These are phyloP conservation scores for Pocillopora verrucosa DNA, from an alignment of 64 coral and sea anemone genomes.

Conservation along the genomic window DNA sequence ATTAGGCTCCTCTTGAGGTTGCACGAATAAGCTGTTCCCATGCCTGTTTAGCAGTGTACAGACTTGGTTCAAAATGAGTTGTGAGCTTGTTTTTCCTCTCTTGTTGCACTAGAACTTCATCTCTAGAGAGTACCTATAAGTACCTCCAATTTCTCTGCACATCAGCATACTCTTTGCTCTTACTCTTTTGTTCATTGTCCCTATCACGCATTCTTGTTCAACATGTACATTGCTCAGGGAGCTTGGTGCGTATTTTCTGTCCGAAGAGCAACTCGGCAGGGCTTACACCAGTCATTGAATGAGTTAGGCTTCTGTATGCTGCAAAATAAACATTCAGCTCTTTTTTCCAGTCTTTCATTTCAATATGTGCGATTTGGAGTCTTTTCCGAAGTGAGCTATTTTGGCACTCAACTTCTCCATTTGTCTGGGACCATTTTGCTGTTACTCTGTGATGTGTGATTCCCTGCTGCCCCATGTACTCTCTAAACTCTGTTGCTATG, in stretches of 20 bases:
- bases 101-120: slow-evolving; percentile 25
- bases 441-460: slow-evolving; percentile 22
- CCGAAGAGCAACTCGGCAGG: slow-evolving; percentile 33
- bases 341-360: slow-evolving; percentile 30
- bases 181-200: slow-evolving; percentile 41
- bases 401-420: slow-evolving; percentile 15
- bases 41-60: slow-evolving; percentile 9
- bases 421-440: slow-evolving; percentile 25
- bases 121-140: slow-evolving; percentile 18
- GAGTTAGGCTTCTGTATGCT: slow-evolving; percentile 2
- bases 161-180: slow-evolving; percentile 19
- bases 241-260: slow-evolving; percentile 32
- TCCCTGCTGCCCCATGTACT: slow-evolving; percentile 11
- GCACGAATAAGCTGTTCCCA: slow-evolving; percentile 21
- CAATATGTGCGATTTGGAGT: slow-evolving; percentile 25
- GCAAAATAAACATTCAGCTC: slow-evolving; percentile 19
- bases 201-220: slow-evolving; percentile 1
- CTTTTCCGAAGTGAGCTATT: slow-evolving; percentile 32
- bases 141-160: neutral
- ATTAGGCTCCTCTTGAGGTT: slow-evolving; percentile 15
- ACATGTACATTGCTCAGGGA: slow-evolving; percentile 42
- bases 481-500: neutral
- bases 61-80: slow-evolving; percentile 12
- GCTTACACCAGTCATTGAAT: slow-evolving; percentile 10
- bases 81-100: slow-evolving; percentile 22